Base-by-base conservation (phyloP, 2,888 invertebrate genomes). In the Erebia ligea region DNA sequence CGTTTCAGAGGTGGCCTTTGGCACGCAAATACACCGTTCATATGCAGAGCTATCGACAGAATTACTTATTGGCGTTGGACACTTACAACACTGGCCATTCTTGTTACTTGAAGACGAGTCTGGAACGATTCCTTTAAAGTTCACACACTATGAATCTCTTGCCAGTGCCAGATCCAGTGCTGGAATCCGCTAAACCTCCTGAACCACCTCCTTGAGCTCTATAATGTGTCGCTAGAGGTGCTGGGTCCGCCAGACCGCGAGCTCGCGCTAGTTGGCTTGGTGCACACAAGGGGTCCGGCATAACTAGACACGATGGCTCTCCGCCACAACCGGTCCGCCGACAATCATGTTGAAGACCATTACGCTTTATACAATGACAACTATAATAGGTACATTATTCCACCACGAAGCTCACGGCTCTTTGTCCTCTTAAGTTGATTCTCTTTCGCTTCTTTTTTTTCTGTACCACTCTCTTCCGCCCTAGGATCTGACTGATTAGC, bases 341-440 rank as follows among this genome's bases (percentile, higher is more conserved):
- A 80, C 95, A 95, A 73, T 94, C 92, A 77, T 95, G 95, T 80
- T 95, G 95, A 48, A 95, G 87, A 25, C 95, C 95, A 77, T 95
- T 95, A 70, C 94, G 92, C 76, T 94, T 94, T 72, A 94, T 92
- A 80, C 95, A 95, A 78, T 94, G 93, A 79, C 95, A 95, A 76
- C 94, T 94, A 71, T 92, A 92, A 79, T 94, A n/a, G n/a, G n/a
- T n/a, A 92, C 86, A 95, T 91, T 57, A 93, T 84, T 25, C 95
- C 94, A 71, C 92, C 94, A 48, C 95, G 90, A 74, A 95, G 83
- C 80, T 94, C 94, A 69, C 94, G 91, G 80, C 94, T 93, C 76
- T 91, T 92, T 9, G 86, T 91, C 80, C 91, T 85, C 81, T 90
- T 90, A 69, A 94, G 82, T 80, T 86, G 88, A 78, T 91, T 90